These are phyloP conservation scores for Poeciliopsis presidionis DNA, from an alignment of 2,797 vertebrate species.

Conservation along the genomic window DNA sequence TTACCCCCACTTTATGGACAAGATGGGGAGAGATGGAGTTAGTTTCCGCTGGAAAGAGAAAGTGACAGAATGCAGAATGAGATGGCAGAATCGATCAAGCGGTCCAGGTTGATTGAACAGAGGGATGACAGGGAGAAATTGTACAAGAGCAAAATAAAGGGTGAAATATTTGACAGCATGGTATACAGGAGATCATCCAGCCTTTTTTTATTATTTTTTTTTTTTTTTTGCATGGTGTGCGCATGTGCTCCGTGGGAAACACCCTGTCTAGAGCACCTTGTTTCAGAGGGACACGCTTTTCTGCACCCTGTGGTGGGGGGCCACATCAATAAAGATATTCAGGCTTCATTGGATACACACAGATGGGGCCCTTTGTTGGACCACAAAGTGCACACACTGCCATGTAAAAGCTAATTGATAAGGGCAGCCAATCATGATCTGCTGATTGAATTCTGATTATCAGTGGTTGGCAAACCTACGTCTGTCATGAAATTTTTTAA, in stretches of 20 bases:
- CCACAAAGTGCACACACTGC: not conserved
- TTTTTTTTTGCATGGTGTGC: constrained; percentile 6
- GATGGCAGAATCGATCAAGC: constrained; percentile 17
- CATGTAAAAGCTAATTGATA: not conserved
- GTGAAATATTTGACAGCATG: constrained; percentile 18
- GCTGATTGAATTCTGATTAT: not conserved
- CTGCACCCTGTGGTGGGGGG: constrained; percentile 37
- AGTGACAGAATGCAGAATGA: not conserved
- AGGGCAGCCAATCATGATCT: not conserved
- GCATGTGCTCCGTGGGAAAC: not conserved
- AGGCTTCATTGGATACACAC: constrained; percentile 63
- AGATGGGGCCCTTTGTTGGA: constrained; percentile 58
- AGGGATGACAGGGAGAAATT: constrained; percentile 20
- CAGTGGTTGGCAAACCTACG: not conserved
- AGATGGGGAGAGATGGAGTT: constrained; percentile 18
- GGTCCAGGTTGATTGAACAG: constrained; percentile 10
- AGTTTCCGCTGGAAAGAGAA: constrained; percentile 13
- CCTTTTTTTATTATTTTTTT: not conserved
- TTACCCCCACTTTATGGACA: constrained; percentile 67
- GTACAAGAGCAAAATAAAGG: constrained; percentile 15
- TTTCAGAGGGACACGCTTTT: constrained; percentile 48
- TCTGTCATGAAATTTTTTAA: not conserved
- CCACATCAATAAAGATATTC: constrained; percentile 66
- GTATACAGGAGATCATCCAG: constrained; percentile 36
- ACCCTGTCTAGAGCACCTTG: constrained; percentile 25